Conservation (phyloP, 2,113 vertebrate species). For the Typhlomys cinereus region DNA sequence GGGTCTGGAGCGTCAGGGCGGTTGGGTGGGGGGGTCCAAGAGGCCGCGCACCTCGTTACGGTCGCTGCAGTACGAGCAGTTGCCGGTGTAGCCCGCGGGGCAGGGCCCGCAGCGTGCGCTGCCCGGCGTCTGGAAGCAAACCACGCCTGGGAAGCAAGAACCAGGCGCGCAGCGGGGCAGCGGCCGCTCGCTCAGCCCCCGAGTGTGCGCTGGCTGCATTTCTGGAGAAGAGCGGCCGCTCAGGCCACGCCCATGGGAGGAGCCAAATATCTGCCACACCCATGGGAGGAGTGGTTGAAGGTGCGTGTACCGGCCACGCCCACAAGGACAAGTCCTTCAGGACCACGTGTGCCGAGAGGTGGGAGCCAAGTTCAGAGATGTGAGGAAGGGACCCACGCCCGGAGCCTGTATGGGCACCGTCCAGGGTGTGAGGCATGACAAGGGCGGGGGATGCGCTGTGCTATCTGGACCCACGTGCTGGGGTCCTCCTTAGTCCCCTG, state of each 20-base stretch:
- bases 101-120: constrained; percentile 92
- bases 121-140: constrained; percentile 84
- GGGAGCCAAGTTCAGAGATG: too few species aligned
- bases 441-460: too few species aligned
- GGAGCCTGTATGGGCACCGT: too few species aligned
- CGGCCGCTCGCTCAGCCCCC: constrained; percentile 62
- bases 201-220: constrained; percentile 81
- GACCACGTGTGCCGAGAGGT: neutral
- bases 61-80: constrained; percentile 92
- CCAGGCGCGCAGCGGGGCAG: constrained; percentile 87
- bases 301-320: too few species aligned
- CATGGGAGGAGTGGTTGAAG: too few species aligned
- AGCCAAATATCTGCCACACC: too few species aligned
- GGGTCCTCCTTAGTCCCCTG: too few species aligned
- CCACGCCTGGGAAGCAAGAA: constrained; percentile 92
- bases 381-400: too few species aligned
- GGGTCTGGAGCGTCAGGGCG: neutral
- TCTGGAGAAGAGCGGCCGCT: constrained; percentile 79
- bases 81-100: constrained; percentile 90
- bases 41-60: constrained; percentile 91
- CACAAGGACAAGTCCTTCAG: neutral
- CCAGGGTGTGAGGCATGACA: too few species aligned
- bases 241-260: neutral
- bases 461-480: too few species aligned
- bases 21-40: neutral